These are phyloP conservation scores for Bombus superbus DNA, from an alignment of 1,140 invertebrate genomes.

Conservation along the genomic window DNA sequence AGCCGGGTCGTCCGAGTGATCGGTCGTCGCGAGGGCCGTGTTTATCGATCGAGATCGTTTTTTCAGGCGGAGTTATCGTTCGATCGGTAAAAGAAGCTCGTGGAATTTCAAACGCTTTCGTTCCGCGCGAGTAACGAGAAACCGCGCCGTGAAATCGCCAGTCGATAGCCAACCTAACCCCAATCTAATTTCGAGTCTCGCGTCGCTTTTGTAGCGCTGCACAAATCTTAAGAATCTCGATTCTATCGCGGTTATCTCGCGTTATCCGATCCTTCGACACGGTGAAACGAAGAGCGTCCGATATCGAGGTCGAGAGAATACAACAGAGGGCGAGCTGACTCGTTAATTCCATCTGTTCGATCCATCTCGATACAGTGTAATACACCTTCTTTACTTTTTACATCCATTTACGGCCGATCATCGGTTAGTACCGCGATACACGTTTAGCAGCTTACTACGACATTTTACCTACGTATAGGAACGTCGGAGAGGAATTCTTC, in stretches of 20 bases:
- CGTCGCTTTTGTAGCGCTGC: not conserved
- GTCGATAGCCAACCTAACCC: not conserved
- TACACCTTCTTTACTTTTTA: not conserved
- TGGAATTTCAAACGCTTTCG: conserved; percentile 19
- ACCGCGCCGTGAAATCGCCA: not conserved
- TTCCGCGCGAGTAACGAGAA: not conserved
- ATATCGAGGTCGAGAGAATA: not conserved
- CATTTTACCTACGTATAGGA: not conserved
- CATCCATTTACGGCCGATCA: not conserved
- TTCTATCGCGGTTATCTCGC: not conserved
- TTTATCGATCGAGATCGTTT: not conserved
- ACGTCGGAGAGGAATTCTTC: not conserved
- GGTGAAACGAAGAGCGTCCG: not conserved
- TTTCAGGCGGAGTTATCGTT: not conserved
- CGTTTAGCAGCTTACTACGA: too few relatives aligned
- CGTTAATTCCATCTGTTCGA: not conserved
- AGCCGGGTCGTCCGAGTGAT: not conserved
- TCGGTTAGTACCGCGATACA: not conserved
- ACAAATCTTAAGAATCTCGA: conserved; percentile 16
- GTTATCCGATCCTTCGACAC: not conserved
- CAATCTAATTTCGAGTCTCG: conserved; percentile 37
- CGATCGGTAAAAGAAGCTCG: not conserved
- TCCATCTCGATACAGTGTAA: not conserved
- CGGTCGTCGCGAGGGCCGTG: not conserved
- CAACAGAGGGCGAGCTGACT: not conserved